Conservation (phyloP, 2,113 vertebrate species). For the Dipodomys merriami region DNA sequence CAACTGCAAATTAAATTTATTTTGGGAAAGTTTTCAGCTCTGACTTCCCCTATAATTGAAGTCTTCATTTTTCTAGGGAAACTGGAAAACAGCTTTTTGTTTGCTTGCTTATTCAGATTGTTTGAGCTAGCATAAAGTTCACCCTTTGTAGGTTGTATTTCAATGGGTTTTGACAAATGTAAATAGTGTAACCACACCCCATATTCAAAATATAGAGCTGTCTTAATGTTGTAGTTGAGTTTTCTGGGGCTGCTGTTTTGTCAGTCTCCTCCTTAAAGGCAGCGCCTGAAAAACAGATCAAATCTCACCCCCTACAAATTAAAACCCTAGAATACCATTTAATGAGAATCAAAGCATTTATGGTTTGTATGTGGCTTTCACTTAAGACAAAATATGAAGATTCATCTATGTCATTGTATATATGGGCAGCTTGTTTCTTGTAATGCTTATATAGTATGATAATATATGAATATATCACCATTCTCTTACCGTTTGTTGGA, state of each 20-base stretch:
- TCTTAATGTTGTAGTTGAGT: not conserved
- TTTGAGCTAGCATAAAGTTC: not conserved
- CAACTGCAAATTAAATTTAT: not conserved
- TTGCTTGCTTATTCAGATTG: not conserved
- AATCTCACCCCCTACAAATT: too few species aligned
- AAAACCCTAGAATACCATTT: too few species aligned
- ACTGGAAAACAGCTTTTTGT: not conserved
- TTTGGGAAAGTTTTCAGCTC: not conserved
- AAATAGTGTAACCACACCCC: not conserved
- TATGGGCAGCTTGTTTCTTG: not conserved
- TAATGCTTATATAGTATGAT: too few species aligned
- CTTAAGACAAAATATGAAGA: not conserved
- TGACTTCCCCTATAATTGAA: not conserved
- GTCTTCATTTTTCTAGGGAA: not conserved
- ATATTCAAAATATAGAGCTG: not conserved
- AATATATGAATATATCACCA: too few species aligned
- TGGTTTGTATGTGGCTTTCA: not conserved
- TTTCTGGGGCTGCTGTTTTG: not conserved
- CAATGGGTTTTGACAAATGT: not conserved
- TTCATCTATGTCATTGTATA: not conserved
- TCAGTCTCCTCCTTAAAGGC: accelerated
- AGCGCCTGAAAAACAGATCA: not conserved
- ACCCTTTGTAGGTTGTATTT: not conserved
- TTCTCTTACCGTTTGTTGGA: too few species aligned
- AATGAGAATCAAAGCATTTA: not conserved